Evolutionary conservation across 1,140 invertebrate species (phyloP).

Genomic region (Drosophila subpulchrella): DNA sequence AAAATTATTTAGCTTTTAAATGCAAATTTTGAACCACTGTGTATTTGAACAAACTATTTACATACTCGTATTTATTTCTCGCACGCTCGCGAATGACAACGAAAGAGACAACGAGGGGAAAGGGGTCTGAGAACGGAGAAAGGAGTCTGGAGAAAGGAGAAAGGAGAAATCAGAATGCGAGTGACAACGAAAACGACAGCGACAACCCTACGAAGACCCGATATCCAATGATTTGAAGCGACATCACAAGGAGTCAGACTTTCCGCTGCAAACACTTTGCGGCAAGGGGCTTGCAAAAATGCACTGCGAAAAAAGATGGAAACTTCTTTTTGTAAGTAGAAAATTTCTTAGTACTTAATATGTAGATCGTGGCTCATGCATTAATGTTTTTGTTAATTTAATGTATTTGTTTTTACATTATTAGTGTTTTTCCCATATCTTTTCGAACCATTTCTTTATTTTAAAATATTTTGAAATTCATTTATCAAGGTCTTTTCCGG

Average conservation of each 20-base stretch:
- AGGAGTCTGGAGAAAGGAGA: background rate
- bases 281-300: background rate
- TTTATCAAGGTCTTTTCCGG: too few species aligned
- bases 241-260: slow-evolving; percentile 36
- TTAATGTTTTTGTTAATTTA: too few species aligned
- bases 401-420: too few species aligned
- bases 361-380: too few species aligned
- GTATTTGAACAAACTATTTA: slow-evolving; percentile 51
- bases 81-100: slow-evolving; percentile 49
- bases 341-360: too few species aligned
- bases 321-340: background rate
- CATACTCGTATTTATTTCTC: slow-evolving; percentile 73
- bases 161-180: slow-evolving; percentile 3
- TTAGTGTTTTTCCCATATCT: too few species aligned
- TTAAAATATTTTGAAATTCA: background rate
- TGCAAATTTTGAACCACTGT: slow-evolving; percentile 47
- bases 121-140: slow-evolving; percentile 3
- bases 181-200: slow-evolving; percentile 31
- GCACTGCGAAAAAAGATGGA: background rate
- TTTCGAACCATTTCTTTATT: too few species aligned
- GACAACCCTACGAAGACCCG: slow-evolving; percentile 29
- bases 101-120: slow-evolving; percentile 12
- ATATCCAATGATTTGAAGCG: slow-evolving; percentile 44
- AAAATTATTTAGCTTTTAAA: too few species aligned
- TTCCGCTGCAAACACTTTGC: slow-evolving; percentile 1